Conservation (phyloP, 53 echinoderm and acorn worm genomes). For the Apostichopus leukothele region DNA sequence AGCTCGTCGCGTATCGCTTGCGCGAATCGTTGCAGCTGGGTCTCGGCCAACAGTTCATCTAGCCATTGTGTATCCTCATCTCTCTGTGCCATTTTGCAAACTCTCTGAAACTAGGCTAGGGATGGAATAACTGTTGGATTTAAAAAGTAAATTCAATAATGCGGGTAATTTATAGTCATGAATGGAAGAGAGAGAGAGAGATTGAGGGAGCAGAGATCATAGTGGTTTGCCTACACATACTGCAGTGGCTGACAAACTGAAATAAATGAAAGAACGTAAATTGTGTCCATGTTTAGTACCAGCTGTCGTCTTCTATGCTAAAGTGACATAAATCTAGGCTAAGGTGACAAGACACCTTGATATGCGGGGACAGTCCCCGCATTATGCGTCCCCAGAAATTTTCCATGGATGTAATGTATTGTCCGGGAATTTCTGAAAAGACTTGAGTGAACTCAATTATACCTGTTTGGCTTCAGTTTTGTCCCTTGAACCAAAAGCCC, state of each 20-base stretch:
- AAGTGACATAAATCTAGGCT: too few relatives aligned
- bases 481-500: too few relatives aligned
- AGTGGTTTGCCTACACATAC: background rate
- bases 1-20: conserved; percentile 75
- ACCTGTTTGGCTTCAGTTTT: too few relatives aligned
- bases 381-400: too few relatives aligned
- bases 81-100: conserved; percentile 40
- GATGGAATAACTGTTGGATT: background rate
- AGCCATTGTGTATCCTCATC: conserved; percentile 77
- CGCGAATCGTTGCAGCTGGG: conserved; percentile 81
- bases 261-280: too few relatives aligned
- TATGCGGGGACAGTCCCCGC: too few relatives aligned
- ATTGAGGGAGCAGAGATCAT: background rate
- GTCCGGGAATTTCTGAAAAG: too few relatives aligned
- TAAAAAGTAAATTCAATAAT: background rate
- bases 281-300: too few relatives aligned
- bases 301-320: too few relatives aligned
- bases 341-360: too few relatives aligned
- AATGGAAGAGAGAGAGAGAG: background rate
- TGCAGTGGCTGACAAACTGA: background rate
- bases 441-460: too few relatives aligned
- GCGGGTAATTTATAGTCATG: background rate
- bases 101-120: background rate
- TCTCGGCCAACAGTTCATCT: conserved; percentile 84
- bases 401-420: too few relatives aligned